phyloP scores from a whole-genome alignment of 2,797 vertebrate genomes.

The Antennarius maculatus region DNA sequence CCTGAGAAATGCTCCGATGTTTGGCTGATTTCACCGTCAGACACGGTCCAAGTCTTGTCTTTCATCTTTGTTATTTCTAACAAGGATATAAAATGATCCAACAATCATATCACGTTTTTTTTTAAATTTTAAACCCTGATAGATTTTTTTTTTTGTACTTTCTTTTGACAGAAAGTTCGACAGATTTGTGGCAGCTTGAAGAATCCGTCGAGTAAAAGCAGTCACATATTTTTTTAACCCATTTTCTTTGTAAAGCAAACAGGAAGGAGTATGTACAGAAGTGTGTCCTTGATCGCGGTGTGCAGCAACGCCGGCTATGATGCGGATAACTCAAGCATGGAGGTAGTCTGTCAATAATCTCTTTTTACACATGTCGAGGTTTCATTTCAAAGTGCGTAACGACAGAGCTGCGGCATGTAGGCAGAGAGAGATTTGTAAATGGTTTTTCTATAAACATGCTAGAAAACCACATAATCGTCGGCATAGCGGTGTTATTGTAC shows the following conservation, averaged over 20 bases:
- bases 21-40: not conserved
- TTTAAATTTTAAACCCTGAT: not conserved
- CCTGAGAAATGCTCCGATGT: slow-evolving; percentile 27
- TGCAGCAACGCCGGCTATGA: slow-evolving; percentile 8
- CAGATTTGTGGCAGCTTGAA: no score
- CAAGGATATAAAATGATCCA: not conserved
- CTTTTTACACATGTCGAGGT: not conserved
- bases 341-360: slow-evolving; percentile 45
- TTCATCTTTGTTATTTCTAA: not conserved
- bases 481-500: slow-evolving; percentile 21
- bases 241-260: not conserved
- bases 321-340: slow-evolving; percentile 12
- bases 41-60: not conserved
- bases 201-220: no score
- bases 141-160: not conserved
- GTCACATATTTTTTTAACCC: no score
- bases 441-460: slow-evolving; percentile 9
- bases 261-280: not conserved
- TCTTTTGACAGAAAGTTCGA: no score
- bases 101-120: not conserved
- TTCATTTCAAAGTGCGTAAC: not conserved
- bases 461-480: slow-evolving; percentile 20
- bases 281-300: not conserved
- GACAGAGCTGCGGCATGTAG: not conserved
- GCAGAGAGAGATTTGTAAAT: not conserved